Base-by-base conservation (phyloP, 2,797 vertebrate genomes). In the Miopithecus talapoin region DNA sequence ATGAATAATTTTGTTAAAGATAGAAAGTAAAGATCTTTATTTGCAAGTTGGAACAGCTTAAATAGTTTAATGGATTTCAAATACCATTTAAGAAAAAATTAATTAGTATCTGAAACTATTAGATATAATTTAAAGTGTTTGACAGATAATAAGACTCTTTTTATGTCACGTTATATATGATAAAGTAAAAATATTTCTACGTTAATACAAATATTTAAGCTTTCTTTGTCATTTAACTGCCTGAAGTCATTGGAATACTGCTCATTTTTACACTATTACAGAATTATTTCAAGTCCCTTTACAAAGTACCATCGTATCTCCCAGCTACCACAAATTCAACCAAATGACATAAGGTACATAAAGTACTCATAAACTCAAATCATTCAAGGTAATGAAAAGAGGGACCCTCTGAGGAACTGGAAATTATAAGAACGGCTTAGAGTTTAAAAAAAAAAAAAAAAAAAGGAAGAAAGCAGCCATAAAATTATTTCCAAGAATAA, bases 171-270 rank as follows among this genome's bases (percentile, higher is more conserved):
- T 55, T 94, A 92, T 70, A 87, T 87, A 68, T 90, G 95, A 92
- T 96, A 95, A 95, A 74, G 41, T 86, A 22, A 92, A 97, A 97
- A 81, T 74, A 96, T 87, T 89, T 95, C 85, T 57, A 80, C 72
- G 22, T 87, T 95, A 96, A 85, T 93, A 87, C 70, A 97, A 95
- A 84, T 83, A 87, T 96, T 96, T 96, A 95, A 97, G 30, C n/a
- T 78, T 89, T 86, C 30, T 94, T 95, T 91, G 78, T 93, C 48
- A 75, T 55, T 88, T 96, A 95, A 96, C 93, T 97, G 43, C 48
- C 10, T 88, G 8, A 96, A 92, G 72, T 89, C 36, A 70, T 33
- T 93, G 64, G 17, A 87, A 91, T 81, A 2, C 21, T 88, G 28
- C 64, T 93, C 30, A 9, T 30, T 90, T 86, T 75, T 78, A 94